Percentiles rank a stretch among this genome's conserved stretches.
These are phyloP conservation scores for Acipenser oxyrinchus DNA, from an alignment of 2,797 vertebrate species.

Conservation along the genomic window DNA sequence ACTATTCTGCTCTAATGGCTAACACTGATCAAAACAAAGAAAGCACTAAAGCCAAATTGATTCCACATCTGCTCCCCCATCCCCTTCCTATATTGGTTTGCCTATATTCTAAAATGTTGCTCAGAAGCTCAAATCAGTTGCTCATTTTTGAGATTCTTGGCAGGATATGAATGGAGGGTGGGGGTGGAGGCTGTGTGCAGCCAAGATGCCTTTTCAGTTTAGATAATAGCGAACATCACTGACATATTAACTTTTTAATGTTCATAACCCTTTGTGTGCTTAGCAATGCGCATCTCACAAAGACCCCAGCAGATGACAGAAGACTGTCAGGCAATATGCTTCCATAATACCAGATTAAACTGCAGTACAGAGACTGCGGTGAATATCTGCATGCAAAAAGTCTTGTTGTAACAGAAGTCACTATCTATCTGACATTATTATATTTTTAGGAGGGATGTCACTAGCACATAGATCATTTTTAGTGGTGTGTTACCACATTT, in stretches of 20 bases:
- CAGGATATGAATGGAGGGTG: too few species aligned
- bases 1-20: conserved; percentile 1
- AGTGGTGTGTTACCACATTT: neutral
- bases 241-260: neutral
- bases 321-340: conserved; percentile 2
- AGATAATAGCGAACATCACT: neutral
- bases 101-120: too few species aligned
- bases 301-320: neutral
- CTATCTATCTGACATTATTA: conserved; percentile 3
- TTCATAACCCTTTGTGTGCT: neutral
- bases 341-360: neutral
- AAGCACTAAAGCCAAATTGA: neutral
- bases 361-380: neutral
- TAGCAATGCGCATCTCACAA: neutral
- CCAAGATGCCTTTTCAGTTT: too few species aligned
- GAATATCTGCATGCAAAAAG: neutral
- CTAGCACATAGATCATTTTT: neutral
- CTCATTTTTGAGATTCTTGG: too few species aligned
- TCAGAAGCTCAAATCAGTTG: too few species aligned
- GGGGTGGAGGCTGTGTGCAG: too few species aligned
- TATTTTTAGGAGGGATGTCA: neutral
- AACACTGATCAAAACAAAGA: neutral
- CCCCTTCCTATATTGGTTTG: too few species aligned
- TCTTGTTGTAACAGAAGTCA: neutral
- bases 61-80: neutral